Conservation (phyloP, 2,888 invertebrate genomes). For the Baronia brevicornis region DNA sequence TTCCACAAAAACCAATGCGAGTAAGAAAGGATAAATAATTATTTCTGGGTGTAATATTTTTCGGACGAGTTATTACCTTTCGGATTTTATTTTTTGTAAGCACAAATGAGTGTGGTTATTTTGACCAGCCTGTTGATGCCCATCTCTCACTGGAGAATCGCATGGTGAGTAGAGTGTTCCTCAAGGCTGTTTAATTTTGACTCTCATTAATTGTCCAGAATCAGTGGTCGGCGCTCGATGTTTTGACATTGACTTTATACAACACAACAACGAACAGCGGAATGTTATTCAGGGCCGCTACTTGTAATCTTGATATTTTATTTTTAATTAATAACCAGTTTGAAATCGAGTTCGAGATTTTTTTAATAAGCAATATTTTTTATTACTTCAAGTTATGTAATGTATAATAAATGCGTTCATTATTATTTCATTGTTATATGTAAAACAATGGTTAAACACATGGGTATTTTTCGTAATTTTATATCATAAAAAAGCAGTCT, state of each 20-base stretch:
- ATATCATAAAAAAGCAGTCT: too few species aligned
- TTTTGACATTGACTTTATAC: slow-evolving; percentile 39
- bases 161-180: slow-evolving; percentile 34
- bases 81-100: slow-evolving; percentile 21
- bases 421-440: too few species aligned
- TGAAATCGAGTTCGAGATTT: too few species aligned
- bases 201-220: slow-evolving; percentile 31
- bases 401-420: too few species aligned
- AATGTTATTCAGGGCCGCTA: slow-evolving; percentile 21
- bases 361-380: too few species aligned
- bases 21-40: slow-evolving; percentile 8
- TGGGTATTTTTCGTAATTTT: too few species aligned
- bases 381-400: too few species aligned
- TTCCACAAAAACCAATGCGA: slow-evolving; percentile 1
- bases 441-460: too few species aligned
- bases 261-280: slow-evolving; percentile 22
- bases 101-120: slow-evolving; percentile 22
- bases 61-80: slow-evolving; percentile 16
- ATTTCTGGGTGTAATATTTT: slow-evolving; percentile 13
- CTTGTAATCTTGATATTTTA: slow-evolving; percentile 15
- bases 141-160: slow-evolving; percentile 24
- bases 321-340: too few species aligned
- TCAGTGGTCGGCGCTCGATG: slow-evolving; percentile 31
- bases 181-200: slow-evolving; percentile 59
- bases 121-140: slow-evolving; percentile 21